These are phyloP conservation scores for Athalia cordata DNA, from an alignment of 2,888 invertebrate genomes.

Conservation along the genomic window DNA sequence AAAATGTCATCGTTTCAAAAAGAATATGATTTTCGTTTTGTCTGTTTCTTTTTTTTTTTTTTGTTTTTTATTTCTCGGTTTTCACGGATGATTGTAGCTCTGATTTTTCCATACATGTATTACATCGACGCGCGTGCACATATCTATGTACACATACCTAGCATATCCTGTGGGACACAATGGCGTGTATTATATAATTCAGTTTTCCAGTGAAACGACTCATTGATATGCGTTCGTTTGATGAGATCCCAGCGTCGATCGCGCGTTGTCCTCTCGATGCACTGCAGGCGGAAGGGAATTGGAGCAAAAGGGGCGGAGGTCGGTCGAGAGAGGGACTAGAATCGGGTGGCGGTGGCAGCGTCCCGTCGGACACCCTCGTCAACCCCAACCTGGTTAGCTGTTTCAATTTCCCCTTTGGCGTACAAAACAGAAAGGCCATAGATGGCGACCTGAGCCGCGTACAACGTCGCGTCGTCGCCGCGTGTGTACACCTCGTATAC, in stretches of 20 bases:
- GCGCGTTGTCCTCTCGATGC: constrained; percentile 10
- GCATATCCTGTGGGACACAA: constrained; percentile 37
- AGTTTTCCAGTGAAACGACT: constrained; percentile 70
- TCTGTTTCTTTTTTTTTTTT: no score
- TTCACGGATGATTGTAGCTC: not conserved
- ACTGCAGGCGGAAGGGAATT: no score
- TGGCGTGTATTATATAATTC: constrained; percentile 63
- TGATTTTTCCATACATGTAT: not conserved
- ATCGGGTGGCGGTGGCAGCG: not conserved
- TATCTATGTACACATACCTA: not conserved
- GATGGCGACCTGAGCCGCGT: constrained; percentile 7
- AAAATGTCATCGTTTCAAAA: no score
- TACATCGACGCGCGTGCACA: no score
- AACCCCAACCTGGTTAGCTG: constrained; percentile 69
- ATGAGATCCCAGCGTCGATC: constrained; percentile 64
- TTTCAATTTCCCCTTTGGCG: constrained; percentile 69
- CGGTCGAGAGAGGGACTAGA: not conserved
- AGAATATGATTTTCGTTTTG: no score
- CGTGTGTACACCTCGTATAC: not conserved
- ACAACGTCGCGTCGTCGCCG: not conserved
- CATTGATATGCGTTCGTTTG: constrained; percentile 72
- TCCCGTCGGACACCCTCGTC: constrained; percentile 53
- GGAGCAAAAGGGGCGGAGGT: not conserved
- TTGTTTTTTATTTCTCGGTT: no score
- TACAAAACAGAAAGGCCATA: constrained; percentile 65